phyloP scores from a whole-genome alignment of 2,113 vertebrate species.

The Vulpes ferrilata region DNA sequence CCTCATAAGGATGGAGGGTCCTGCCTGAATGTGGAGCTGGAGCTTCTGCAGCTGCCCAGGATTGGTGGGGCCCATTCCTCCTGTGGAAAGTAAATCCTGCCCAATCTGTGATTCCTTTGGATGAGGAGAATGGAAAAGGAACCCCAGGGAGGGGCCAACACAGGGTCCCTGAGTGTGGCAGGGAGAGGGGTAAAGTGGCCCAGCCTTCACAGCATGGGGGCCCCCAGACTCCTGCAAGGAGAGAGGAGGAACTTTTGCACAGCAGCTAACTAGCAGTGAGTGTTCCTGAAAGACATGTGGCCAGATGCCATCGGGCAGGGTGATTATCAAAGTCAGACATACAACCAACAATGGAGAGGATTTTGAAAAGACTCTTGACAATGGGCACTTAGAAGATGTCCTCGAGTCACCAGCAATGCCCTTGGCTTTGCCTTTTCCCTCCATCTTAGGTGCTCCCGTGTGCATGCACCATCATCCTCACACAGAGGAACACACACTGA shows the following conservation, averaged over 20 bases:
- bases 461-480: accelerated
- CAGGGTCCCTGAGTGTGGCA: not conserved
- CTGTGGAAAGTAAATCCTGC: not conserved
- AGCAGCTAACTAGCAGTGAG: not conserved
- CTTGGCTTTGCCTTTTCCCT: not conserved
- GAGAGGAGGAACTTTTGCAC: not conserved
- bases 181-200: accelerated
- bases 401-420: not conserved
- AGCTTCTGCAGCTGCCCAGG: accelerated
- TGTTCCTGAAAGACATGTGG: accelerated
- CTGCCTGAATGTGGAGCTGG: not conserved
- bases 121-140: not conserved
- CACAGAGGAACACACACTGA: accelerated
- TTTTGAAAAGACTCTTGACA: not conserved
- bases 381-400: not conserved
- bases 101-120: not conserved
- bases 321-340: accelerated
- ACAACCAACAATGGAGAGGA: accelerated
- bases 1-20: accelerated
- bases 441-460: not conserved
- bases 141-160: accelerated
- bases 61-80: not conserved
- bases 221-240: not conserved
- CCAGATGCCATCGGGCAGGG: accelerated
- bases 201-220: not conserved